Evolutionary conservation across 2,113 vertebrate genomes (phyloP).

Genomic region (Carollia perspicillata): DNA sequence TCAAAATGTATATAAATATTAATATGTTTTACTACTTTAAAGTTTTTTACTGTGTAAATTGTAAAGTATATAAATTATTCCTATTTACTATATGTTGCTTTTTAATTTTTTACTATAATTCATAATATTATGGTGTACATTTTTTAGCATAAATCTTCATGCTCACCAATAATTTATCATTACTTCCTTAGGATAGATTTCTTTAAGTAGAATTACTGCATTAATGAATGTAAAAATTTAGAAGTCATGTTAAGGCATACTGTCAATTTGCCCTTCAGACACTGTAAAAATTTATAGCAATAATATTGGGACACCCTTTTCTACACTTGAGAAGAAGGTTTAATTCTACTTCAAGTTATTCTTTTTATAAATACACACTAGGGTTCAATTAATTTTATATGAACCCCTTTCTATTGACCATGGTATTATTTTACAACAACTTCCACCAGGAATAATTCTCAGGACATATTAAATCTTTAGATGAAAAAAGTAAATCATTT

Average conservation of each 20-base stretch:
- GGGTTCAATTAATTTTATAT: background rate
- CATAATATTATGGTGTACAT: background rate
- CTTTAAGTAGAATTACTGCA: background rate
- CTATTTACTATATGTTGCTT: background rate
- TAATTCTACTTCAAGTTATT: background rate
- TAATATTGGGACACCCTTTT: background rate
- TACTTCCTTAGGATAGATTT: background rate
- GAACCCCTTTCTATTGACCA: background rate
- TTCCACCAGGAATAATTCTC: background rate
- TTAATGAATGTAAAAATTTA: background rate
- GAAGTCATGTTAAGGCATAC: background rate
- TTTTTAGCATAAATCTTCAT: background rate
- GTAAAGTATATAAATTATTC: background rate
- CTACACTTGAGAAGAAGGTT: background rate
- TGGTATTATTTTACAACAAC: background rate
- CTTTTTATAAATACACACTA: background rate
- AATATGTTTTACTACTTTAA: background rate
- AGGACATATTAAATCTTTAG: background rate
- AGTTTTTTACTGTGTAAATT: background rate
- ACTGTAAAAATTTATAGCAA: background rate
- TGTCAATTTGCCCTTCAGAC: background rate
- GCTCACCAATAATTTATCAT: background rate
- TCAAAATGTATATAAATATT: background rate
- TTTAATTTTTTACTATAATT: slow-evolving; percentile 22
- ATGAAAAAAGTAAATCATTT: background rate